A percentile compares a stretch with the other conserved stretches of the same genome.
These are phyloP conservation scores for Cynoglossus semilaevis DNA, from an alignment of 2,113 vertebrate genomes.

Conservation along the genomic window DNA sequence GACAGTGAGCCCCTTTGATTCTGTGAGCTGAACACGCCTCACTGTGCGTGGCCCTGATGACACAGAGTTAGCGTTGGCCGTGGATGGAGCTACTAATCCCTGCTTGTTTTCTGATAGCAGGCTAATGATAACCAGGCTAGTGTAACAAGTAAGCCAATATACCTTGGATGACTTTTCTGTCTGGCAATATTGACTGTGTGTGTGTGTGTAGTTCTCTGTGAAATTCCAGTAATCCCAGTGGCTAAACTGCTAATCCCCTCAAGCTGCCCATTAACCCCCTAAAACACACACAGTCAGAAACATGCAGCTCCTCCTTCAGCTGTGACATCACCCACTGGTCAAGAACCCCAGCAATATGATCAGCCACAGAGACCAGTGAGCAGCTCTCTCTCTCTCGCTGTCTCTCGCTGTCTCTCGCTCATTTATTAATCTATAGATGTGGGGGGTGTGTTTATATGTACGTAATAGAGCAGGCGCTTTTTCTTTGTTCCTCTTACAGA, in stretches of 20 bases:
- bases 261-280: conserved; percentile 64
- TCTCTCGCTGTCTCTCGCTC: no score
- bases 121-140: conserved; percentile 34
- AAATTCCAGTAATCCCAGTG: conserved; percentile 68
- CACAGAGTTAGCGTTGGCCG: conserved; percentile 16
- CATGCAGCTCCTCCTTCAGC: conserved; percentile 8
- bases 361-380: conserved; percentile 57
- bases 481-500: no score
- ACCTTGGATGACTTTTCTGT: conserved; percentile 34
- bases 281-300: conserved; percentile 22
- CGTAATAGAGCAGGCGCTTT: no score
- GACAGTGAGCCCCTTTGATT: neutral
- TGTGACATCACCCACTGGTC: conserved; percentile 63
- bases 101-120: conserved; percentile 37
- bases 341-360: conserved; percentile 58
- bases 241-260: conserved; percentile 67
- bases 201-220: conserved; percentile 15
- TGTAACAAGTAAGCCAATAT: conserved; percentile 36
- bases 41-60: conserved; percentile 12
- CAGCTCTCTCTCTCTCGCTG: no score
- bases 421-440: no score
- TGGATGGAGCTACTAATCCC: conserved; percentile 27
- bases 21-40: conserved; percentile 8
- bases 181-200: conserved; percentile 36
- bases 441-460: no score